These are phyloP conservation scores for Aporophyla lueneburgensis DNA, from an alignment of 2,888 invertebrate genomes.

Conservation along the genomic window DNA sequence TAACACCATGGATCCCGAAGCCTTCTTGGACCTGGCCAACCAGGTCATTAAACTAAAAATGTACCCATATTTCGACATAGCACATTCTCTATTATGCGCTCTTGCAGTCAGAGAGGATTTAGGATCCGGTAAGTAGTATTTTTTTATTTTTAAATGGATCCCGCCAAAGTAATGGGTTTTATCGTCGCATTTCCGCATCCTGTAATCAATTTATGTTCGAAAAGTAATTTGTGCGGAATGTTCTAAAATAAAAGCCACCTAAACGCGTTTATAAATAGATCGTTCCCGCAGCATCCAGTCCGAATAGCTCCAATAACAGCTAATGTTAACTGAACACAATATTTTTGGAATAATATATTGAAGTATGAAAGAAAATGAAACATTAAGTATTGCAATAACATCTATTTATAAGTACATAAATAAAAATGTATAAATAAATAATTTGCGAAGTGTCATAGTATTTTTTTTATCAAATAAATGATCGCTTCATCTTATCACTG, in stretches of 20 bases:
- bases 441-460: neutral
- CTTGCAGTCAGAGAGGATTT: conserved; percentile 98
- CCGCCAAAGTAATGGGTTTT: conserved; percentile 70
- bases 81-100: conserved; percentile 98
- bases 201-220: conserved; percentile 61
- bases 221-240: conserved; percentile 74
- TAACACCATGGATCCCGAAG: conserved; percentile 97
- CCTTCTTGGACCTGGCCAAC: conserved; percentile 99
- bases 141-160: conserved; percentile 73
- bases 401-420: neutral
- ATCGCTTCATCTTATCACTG: conserved; percentile 56
- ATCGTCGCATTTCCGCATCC: conserved; percentile 75
- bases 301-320: conserved; percentile 57
- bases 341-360: conserved; percentile 5
- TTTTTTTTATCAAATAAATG: conserved; percentile 45
- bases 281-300: conserved; percentile 76
- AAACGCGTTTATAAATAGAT: conserved; percentile 86
- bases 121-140: conserved; percentile 94
- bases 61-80: conserved; percentile 99
- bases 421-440: conserved; percentile 16
- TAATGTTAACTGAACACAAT: conserved; percentile 45
- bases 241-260: conserved; percentile 85
- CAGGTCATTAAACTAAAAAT: conserved; percentile 99
- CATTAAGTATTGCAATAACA: neutral
- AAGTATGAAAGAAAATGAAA: conserved; percentile 4